Percentiles rank a stretch among this genome's conserved stretches.
These are phyloP conservation scores for Hydropsyche tenuis DNA, from an alignment of 1,140 invertebrate species.

Conservation along the genomic window DNA sequence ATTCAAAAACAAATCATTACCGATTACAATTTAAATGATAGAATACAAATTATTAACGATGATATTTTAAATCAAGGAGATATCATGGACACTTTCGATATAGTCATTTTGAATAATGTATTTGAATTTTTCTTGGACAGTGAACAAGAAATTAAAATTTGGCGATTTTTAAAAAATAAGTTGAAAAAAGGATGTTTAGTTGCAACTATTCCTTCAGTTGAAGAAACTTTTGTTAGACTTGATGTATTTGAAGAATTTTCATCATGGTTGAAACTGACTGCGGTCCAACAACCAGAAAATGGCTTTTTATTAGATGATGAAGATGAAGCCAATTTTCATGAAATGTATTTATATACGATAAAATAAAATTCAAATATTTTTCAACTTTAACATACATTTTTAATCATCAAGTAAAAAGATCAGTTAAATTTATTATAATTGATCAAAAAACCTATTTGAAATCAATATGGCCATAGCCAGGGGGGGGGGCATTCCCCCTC, in stretches of 20 bases:
- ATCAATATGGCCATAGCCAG: too few species aligned
- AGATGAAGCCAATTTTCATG: slow-evolving; percentile 52
- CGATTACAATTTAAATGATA: slow-evolving; percentile 65
- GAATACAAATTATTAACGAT: slow-evolving; percentile 65
- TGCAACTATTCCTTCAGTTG: slow-evolving; percentile 65
- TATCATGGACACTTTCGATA: slow-evolving; percentile 64
- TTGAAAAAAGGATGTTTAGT: slow-evolving; percentile 65
- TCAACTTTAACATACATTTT: background rate
- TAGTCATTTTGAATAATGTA: slow-evolving; percentile 70
- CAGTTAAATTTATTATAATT: too few species aligned
- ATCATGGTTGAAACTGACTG: slow-evolving; percentile 61
- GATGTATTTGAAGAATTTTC: slow-evolving; percentile 61
- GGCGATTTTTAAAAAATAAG: slow-evolving; percentile 66
- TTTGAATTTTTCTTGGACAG: slow-evolving; percentile 70
- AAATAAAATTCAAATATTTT: slow-evolving; percentile 54
- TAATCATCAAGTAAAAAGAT: too few species aligned
- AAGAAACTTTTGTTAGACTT: slow-evolving; percentile 62
- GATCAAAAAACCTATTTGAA: too few species aligned
- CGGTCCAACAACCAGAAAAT: slow-evolving; percentile 58
- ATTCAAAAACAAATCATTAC: slow-evolving; percentile 68
- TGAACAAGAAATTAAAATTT: slow-evolving; percentile 65
- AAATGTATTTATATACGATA: slow-evolving; percentile 58
- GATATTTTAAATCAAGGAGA: slow-evolving; percentile 66
- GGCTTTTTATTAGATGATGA: slow-evolving; percentile 58
- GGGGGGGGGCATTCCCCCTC: too few species aligned